Conservation (phyloP, 2,797 vertebrate species). For the Alca torda region DNA sequence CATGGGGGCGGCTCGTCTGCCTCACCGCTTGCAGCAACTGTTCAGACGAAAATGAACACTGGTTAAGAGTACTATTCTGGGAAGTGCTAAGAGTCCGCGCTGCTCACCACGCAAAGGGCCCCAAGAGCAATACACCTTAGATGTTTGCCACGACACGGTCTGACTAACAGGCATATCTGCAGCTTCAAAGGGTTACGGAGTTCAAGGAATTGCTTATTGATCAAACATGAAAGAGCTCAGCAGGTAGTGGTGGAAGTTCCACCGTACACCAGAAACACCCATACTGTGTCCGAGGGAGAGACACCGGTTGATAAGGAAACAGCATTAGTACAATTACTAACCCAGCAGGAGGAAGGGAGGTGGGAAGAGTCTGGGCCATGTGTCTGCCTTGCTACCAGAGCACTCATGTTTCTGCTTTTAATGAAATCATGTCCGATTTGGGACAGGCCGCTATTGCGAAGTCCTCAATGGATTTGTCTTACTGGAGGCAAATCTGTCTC, state of each 20-base stretch:
- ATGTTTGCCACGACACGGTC: neutral
- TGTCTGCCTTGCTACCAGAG: neutral
- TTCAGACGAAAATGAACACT: neutral
- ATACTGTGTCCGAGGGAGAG: neutral
- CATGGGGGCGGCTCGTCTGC: neutral
- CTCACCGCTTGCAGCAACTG: neutral
- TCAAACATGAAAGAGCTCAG: neutral
- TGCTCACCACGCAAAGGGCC: neutral
- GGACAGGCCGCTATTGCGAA: neutral
- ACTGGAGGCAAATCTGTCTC: neutral
- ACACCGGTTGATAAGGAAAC: neutral
- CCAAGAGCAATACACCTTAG: neutral
- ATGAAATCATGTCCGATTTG: neutral
- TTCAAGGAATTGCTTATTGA: neutral
- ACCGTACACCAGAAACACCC: neutral
- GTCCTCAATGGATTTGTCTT: neutral
- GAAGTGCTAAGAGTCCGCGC: neutral
- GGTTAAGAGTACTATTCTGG: neutral
- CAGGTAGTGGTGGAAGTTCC: neutral
- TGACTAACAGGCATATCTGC: neutral
- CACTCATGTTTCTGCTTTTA: neutral
- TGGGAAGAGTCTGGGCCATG: neutral
- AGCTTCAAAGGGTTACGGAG: neutral
- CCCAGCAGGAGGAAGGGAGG: neutral
- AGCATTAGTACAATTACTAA: neutral